Conservation (phyloP, 2,797 vertebrate species). For the Takifugu rubripes region DNA sequence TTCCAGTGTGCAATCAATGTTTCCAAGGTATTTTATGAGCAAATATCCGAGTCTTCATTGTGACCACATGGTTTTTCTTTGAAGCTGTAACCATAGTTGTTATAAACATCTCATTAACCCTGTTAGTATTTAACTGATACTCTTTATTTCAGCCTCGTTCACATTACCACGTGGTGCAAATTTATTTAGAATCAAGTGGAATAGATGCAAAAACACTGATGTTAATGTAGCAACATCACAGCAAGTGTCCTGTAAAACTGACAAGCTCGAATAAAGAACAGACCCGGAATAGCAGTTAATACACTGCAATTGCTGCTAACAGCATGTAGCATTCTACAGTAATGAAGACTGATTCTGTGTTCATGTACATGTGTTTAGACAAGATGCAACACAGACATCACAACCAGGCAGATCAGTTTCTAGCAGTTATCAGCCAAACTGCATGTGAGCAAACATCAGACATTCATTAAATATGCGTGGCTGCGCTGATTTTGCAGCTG, state of each 20-base stretch:
- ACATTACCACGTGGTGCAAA: too few relatives aligned
- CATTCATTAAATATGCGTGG: constrained; percentile 20
- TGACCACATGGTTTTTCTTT: too few relatives aligned
- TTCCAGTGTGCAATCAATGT: neutral
- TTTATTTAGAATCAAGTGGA: too few relatives aligned
- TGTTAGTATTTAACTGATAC: too few relatives aligned
- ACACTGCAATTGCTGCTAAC: constrained; percentile 12
- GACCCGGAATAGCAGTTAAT: too few relatives aligned
- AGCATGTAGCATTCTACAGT: constrained; percentile 18
- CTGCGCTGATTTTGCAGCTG: constrained; percentile 33
- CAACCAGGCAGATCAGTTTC: neutral
- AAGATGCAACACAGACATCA: constrained; percentile 21
- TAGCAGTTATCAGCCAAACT: neutral
- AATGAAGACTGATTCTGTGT: constrained; percentile 2
- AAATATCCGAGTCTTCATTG: too few relatives aligned
- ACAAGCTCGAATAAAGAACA: neutral
- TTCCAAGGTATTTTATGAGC: too few relatives aligned
- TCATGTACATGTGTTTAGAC: constrained; percentile 36
- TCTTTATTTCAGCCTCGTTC: too few relatives aligned
- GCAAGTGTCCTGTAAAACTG: neutral
- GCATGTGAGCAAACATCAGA: constrained; percentile 26
- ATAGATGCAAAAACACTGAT: neutral
- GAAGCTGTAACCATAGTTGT: neutral
- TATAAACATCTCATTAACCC: too few relatives aligned
- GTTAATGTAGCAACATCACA: neutral